Evolutionary conservation across 2,113 vertebrate genomes (phyloP), one percentile per base, ranked within the genome.

Genomic region (Sigmodon hispidus): DNA sequence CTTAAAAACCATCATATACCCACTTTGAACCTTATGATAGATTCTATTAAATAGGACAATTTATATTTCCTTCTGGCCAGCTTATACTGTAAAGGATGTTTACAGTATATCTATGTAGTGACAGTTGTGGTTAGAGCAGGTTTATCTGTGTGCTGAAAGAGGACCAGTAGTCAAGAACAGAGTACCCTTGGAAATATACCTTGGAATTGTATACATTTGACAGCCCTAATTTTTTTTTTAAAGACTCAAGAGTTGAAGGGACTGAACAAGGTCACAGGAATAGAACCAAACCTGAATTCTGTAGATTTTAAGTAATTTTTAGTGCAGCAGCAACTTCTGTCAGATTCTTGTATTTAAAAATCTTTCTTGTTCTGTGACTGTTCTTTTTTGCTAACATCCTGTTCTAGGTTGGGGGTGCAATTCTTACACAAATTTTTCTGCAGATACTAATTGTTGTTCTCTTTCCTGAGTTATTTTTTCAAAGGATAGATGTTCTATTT

Each of bases 381-480:
- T 94, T 84, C 55, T 55, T 96, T 89, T 87, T 87, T 93, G 59
- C 31, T 75, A 80, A 57, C 17, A 29, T 73, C 63, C 29, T 80
- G 15, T 75, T 94, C n/a, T 96, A 87, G 69, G 21, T 69, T 80
- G 50, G 43, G 34, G n/a, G 52, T 84, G 9, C 34, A 77, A 40
- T 89, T 80, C 75, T 93, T 79, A 73, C 24, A 93, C 59, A 91
- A 2, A 40, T 91, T 81, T 79, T 36, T 97, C 52, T 31, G 6
- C 26, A 75, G 43, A 50, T 65, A 22, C 34, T 89, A 89, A 90
- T 45, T 36, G 59, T 6, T 36, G 1, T 81, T 91, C 34, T 80
- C 26, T 79, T 77, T 22, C 17, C 48, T 63, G 36, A 69, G 70
- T 80, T 72, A 57, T n/a, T 24, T 73, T 57, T 91, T 19, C 61